Evolutionary conservation across 2,888 invertebrate species (phyloP).

Genomic region (Corythucha ciliata): DNA sequence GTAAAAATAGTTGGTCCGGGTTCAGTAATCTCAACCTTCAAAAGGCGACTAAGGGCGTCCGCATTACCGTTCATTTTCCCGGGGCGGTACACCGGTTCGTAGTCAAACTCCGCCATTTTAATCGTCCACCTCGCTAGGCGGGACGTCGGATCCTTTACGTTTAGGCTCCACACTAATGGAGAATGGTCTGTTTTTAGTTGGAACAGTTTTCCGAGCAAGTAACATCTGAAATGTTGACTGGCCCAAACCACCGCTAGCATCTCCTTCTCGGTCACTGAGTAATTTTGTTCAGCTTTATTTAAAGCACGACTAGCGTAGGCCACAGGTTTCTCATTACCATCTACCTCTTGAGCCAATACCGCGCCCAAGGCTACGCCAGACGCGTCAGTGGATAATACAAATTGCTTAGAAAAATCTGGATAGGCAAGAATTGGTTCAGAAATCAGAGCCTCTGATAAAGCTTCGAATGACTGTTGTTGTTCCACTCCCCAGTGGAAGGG

Average conservation of each 20-base stretch:
- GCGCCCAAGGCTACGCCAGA: too few relatives aligned
- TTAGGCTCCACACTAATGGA: constrained; percentile 40
- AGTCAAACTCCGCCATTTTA: constrained; percentile 35
- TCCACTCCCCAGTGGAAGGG: too few relatives aligned
- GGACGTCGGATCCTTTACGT: constrained; percentile 40
- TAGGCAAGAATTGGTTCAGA: too few relatives aligned
- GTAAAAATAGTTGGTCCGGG: too few relatives aligned
- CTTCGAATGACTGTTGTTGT: too few relatives aligned
- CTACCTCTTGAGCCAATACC: constrained; percentile 1
- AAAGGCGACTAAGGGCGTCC: constrained; percentile 23
- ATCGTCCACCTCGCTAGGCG: constrained; percentile 40
- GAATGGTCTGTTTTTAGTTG: constrained; percentile 41
- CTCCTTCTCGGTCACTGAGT: constrained; percentile 8
- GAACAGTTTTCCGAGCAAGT: constrained; percentile 39
- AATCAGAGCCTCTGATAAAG: too few relatives aligned
- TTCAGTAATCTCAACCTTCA: not conserved
- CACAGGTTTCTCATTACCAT: constrained; percentile 1
- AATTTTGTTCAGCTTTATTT: constrained; percentile 4
- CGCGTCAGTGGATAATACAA: too few relatives aligned
- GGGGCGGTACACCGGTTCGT: not conserved
- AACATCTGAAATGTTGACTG: constrained; percentile 37
- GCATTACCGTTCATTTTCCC: constrained; percentile 22
- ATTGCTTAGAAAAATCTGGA: too few relatives aligned
- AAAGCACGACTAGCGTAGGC: constrained; percentile 15
- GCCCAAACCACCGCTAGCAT: constrained; percentile 37